Percentiles rank a stretch among this genome's conserved stretches.
Evolutionary conservation across 2,113 vertebrate species (phyloP).

Genomic region (Zosterops hypoxanthus): DNA sequence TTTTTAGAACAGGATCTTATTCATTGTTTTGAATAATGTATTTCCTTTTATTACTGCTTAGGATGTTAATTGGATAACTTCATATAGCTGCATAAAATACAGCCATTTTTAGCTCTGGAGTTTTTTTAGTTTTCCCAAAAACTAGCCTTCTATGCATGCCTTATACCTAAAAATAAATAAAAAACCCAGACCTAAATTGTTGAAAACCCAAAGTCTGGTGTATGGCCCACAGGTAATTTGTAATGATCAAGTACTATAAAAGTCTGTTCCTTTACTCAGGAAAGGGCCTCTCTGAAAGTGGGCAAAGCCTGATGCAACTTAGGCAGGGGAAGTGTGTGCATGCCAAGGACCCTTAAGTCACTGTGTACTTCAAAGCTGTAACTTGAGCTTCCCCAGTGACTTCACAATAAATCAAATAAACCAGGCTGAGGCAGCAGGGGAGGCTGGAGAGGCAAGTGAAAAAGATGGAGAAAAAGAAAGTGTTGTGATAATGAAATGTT

Average conservation of each 20-base stretch:
- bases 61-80: neutral
- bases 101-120: neutral
- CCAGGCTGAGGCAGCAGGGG: conserved; percentile 32
- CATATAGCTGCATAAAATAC: neutral
- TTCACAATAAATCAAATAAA: conserved; percentile 84
- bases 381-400: conserved; percentile 78
- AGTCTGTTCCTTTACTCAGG: conserved; percentile 17
- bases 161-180: neutral
- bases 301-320: conserved; percentile 61
- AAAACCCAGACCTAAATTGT: rapidly evolving
- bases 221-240: neutral
- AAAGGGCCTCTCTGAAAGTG: conserved; percentile 50
- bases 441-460: conserved; percentile 16
- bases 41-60: neutral
- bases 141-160: neutral
- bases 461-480: neutral
- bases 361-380: conserved; percentile 83
- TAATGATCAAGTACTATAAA: conserved; percentile 3
- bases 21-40: neutral
- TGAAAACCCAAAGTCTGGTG: neutral
- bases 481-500: neutral
- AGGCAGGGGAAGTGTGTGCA: conserved; percentile 72
- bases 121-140: neutral
- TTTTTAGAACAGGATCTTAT: neutral
- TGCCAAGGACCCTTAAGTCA: conserved; percentile 76